Evolutionary conservation across 2,113 vertebrate genomes (phyloP).

Genomic region (Neodontobutis hainanensis): DNA sequence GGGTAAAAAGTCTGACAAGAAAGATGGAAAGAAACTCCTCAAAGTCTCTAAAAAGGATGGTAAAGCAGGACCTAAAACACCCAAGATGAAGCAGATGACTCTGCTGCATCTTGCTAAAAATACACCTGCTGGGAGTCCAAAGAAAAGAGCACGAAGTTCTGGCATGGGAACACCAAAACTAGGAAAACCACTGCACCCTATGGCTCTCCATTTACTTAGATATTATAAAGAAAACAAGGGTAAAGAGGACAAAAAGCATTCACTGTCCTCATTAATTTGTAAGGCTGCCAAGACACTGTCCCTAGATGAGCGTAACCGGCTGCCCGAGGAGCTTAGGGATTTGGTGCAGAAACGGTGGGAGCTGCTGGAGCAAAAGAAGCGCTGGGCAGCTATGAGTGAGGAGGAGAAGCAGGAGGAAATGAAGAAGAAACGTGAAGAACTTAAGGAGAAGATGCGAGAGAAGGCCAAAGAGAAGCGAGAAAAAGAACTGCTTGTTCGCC

Average conservation of each 20-base stretch:
- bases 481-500: conserved; percentile 87
- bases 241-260: conserved; percentile 89
- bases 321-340: conserved; percentile 88
- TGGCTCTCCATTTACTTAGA: conserved; percentile 91
- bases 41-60: conserved; percentile 87
- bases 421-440: conserved; percentile 87
- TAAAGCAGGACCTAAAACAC: conserved; percentile 83
- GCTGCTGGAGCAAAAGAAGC: conserved; percentile 88
- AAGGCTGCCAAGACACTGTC: conserved; percentile 91
- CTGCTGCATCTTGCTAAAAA: conserved; percentile 92
- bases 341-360: conserved; percentile 93
- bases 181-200: conserved; percentile 89
- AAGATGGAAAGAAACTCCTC: conserved; percentile 80
- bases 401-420: conserved; percentile 89
- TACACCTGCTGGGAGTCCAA: conserved; percentile 78
- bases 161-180: conserved; percentile 83
- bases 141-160: conserved; percentile 77
- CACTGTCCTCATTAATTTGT: conserved; percentile 89
- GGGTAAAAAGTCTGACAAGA: conserved; percentile 70
- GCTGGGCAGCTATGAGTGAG: conserved; percentile 92
- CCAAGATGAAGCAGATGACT: conserved; percentile 96
- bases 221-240: conserved; percentile 96
- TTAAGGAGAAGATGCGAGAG: conserved; percentile 89
- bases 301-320: conserved; percentile 85
- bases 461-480: conserved; percentile 90